These are phyloP conservation scores for Spea hammondii DNA, from an alignment of 2,797 vertebrate genomes.

Conservation along the genomic window DNA sequence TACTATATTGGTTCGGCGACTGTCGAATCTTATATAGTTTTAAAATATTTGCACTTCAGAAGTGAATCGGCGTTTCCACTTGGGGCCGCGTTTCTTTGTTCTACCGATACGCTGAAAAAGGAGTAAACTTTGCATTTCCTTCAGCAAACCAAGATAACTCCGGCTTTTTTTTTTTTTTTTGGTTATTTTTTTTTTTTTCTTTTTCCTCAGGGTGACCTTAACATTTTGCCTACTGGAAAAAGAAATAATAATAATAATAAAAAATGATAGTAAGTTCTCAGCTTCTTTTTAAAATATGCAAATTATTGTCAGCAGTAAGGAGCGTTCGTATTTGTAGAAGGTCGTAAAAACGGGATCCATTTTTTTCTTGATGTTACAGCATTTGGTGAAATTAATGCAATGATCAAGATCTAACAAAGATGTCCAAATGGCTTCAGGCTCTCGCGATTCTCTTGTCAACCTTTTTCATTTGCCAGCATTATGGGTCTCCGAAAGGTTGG, in stretches of 20 bases:
- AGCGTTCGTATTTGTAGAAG: not conserved
- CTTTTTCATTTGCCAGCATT: no score
- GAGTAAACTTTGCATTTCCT: constrained; percentile 66
- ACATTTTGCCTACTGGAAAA: constrained; percentile 59
- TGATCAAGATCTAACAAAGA: no score
- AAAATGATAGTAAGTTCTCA: not conserved
- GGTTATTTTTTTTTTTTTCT: constrained; percentile 59
- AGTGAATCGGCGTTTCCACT: constrained; percentile 59
- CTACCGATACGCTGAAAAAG: constrained; percentile 55
- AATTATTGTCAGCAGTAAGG: not conserved
- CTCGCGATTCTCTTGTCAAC: no score
- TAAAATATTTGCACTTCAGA: constrained; percentile 73
- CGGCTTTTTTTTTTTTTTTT: constrained; percentile 54
- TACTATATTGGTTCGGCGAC: constrained; percentile 14
- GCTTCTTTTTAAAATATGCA: constrained; percentile 21
- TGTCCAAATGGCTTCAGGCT: no score
- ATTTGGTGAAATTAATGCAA: no score
- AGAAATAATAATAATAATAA: constrained; percentile 56
- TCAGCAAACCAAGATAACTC: constrained; percentile 59
- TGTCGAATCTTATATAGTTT: constrained; percentile 47
- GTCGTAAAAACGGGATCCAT: not conserved
- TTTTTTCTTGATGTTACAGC: not conserved
- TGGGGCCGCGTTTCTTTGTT: constrained; percentile 63
- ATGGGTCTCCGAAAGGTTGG: no score
- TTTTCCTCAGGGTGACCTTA: constrained; percentile 69